Evolutionary conservation across 1,140 invertebrate species (phyloP).

Genomic region (Trachelipus rathkii): DNA sequence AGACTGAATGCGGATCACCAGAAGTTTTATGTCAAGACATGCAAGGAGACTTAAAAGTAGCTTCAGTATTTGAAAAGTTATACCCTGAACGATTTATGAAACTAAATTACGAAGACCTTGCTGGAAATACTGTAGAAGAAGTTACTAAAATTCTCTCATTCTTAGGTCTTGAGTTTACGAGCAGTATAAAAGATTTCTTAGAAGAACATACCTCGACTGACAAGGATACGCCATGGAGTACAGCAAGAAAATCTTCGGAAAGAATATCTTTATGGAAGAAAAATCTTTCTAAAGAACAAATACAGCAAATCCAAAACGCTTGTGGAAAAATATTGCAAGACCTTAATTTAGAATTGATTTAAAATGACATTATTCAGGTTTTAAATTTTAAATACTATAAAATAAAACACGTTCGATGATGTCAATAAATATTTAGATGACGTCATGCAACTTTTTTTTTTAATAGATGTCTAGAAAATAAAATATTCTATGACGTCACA

Average conservation of each 20-base stretch:
- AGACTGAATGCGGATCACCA: conserved; percentile 46
- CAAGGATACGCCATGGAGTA: conserved; percentile 46
- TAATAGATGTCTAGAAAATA: too few relatives aligned
- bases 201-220: conserved; percentile 39
- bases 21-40: conserved; percentile 48
- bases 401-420: too few relatives aligned
- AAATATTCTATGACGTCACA: too few relatives aligned
- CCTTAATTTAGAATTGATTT: conserved; percentile 7
- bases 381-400: too few relatives aligned
- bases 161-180: conserved; percentile 45
- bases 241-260: conserved; percentile 45
- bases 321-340: conserved; percentile 43
- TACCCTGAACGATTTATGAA: conserved; percentile 45
- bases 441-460: too few relatives aligned
- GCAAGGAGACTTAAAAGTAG: conserved; percentile 45
- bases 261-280: conserved; percentile 45
- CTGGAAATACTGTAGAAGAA: conserved; percentile 44
- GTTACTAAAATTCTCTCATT: conserved; percentile 47
- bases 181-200: conserved; percentile 33
- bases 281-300: conserved; percentile 40
- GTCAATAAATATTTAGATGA: too few relatives aligned
- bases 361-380: too few relatives aligned
- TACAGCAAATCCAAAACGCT: conserved; percentile 43
- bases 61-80: conserved; percentile 43
- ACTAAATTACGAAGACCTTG: conserved; percentile 49